Evolutionary conservation across 2,888 invertebrate genomes (phyloP).

Genomic region (Noctua janthe): DNA sequence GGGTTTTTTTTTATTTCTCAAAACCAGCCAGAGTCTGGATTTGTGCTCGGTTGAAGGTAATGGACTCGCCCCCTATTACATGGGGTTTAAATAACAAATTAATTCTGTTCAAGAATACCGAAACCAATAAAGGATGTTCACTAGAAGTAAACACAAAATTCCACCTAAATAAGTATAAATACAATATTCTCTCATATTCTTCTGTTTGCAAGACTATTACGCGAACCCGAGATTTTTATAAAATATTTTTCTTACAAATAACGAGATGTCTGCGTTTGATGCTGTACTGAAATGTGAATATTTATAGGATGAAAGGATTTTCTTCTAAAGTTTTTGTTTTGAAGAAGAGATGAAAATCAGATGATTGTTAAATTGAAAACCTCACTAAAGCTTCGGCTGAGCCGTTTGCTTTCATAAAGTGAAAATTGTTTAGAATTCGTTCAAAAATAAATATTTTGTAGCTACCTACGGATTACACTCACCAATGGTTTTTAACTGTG

Average conservation of each 20-base stretch:
- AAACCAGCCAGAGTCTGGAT: background rate
- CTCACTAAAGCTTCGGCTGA: conserved; percentile 4
- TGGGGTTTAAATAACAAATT: background rate
- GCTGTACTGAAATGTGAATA: conserved; percentile 33
- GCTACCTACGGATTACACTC: no score
- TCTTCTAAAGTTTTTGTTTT: conserved; percentile 13
- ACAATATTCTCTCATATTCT: conserved; percentile 14
- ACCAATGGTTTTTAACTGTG: no score
- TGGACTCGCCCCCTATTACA: background rate
- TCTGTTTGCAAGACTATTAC: conserved; percentile 17
- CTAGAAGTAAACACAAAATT: background rate
- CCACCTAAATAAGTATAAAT: background rate
- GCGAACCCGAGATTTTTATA: conserved; percentile 23
- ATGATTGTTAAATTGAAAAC: conserved; percentile 35
- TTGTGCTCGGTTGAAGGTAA: background rate
- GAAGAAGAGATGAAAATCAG: background rate
- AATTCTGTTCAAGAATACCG: background rate
- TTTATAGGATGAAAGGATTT: conserved; percentile 14
- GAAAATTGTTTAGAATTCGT: background rate
- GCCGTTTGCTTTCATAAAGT: background rate
- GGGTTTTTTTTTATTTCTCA: background rate
- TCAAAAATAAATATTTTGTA: background rate
- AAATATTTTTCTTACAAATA: conserved; percentile 36
- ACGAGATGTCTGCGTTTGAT: conserved; percentile 30
- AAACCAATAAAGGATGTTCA: background rate